Evolutionary conservation across 2,113 vertebrate species (phyloP), one percentile per base, ranked within the genome.

Genomic region (Nothoprocta pentlandii): DNA sequence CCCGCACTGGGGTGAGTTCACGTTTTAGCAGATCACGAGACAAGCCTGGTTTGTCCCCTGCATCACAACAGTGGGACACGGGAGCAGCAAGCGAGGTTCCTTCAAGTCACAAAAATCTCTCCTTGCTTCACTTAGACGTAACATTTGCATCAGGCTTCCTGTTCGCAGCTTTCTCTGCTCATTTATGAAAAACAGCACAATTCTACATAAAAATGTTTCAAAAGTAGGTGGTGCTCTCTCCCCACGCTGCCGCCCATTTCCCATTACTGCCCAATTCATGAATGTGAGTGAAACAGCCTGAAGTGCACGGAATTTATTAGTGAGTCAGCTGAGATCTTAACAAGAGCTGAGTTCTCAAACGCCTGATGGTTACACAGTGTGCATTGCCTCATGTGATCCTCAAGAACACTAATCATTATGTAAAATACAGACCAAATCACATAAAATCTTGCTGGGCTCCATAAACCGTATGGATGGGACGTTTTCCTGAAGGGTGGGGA

Each of bases 201-300:
- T 20, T 89, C 49, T 19, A 75, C 68, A 47, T 5, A 13, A 1
- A 91, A 70, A 9, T 0, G 53, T 87, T 94, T 87, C 85, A 47
- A 66, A 94, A 94, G 87, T 21, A 89, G 92, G 92, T 87, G 92
- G 92, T 92, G 96, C 96, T 95, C 68, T 90, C 54, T 80, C 54
- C 16, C 80, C 93, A 90, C 67, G 70, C 80, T 91, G 87, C 87
- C 42, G 49, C n/a, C 62, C 36, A 0, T 44, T 71, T 92, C 63
- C 15, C 36, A 41, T 41, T 64, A 12, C 87, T 9, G 80, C 0
- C 0, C 68, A 64, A 17, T 1, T 15, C 79, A 89, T 3, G 69
- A 54, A 12, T 2, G 6, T 4, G 56, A 94, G 87, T 81, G 28
- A 11, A 54, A 26, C 11, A 58, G 36, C 23, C 0, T 71, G 84